phyloP scores from a whole-genome alignment of 1,140 invertebrate genomes.

The Pantala flavescens region DNA sequence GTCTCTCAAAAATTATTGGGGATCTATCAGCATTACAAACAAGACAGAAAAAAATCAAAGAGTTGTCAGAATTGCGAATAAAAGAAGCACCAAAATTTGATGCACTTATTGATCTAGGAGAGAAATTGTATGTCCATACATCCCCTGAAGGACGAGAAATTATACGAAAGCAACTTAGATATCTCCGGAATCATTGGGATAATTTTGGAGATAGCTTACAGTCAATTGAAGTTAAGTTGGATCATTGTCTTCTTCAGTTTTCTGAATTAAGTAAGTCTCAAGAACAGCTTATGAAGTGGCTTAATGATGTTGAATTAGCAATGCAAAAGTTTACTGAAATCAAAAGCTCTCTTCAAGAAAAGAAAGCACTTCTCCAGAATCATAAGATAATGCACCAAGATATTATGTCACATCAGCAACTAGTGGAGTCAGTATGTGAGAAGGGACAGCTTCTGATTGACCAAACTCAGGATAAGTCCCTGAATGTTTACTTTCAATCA shows the following conservation, averaged over 20 bases:
- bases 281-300: conserved; percentile 86
- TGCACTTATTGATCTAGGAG: conserved; percentile 73
- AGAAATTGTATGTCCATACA: conserved; percentile 85
- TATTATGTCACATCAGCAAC: conserved; percentile 79
- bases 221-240: conserved; percentile 63
- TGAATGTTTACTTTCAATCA: conserved; percentile 77
- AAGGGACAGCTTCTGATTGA: conserved; percentile 83
- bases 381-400: conserved; percentile 93
- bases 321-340: conserved; percentile 86
- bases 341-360: conserved; percentile 85
- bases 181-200: conserved; percentile 76
- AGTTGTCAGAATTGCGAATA: conserved; percentile 67
- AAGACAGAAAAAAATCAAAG: conserved; percentile 64
- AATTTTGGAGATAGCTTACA: conserved; percentile 73
- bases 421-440: conserved; percentile 83
- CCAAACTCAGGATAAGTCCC: conserved; percentile 74
- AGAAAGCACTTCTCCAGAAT: conserved; percentile 81
- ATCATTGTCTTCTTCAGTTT: conserved; percentile 79
- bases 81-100: conserved; percentile 76
- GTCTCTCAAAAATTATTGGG: conserved; percentile 74
- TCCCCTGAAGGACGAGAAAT: conserved; percentile 87
- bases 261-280: conserved; percentile 78
- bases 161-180: conserved; percentile 76
- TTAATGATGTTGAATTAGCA: conserved; percentile 79
- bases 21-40: conserved; percentile 65